A percentile compares a stretch with the other conserved stretches of the same genome.
Conservation (phyloP, 1,140 invertebrate species). For the Trichonephila clavata region DNA sequence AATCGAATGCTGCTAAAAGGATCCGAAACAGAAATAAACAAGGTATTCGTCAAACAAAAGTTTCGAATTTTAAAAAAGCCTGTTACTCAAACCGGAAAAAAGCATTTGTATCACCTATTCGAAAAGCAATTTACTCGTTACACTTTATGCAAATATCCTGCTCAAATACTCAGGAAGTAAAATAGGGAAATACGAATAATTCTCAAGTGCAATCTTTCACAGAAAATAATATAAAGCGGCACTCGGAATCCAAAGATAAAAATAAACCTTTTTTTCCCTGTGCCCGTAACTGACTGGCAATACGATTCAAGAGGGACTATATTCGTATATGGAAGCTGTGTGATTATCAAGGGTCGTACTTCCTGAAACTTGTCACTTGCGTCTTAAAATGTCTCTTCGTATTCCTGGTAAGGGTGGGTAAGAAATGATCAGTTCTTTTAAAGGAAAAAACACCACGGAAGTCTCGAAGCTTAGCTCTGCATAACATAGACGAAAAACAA, state of each 20-base stretch:
- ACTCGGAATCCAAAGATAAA: not conserved
- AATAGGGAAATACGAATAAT: not conserved
- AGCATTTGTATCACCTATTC: not conserved
- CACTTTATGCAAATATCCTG: not conserved
- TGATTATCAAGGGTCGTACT: not conserved
- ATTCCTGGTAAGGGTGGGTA: not conserved
- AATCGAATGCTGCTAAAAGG: too few relatives aligned
- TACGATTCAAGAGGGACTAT: not conserved
- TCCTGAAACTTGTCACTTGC: not conserved
- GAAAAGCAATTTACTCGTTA: not conserved
- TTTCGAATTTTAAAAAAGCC: too few relatives aligned
- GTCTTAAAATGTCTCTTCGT: not conserved
- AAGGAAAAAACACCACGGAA: not conserved
- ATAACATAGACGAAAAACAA: not conserved
- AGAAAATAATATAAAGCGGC: not conserved
- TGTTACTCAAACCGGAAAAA: too few relatives aligned
- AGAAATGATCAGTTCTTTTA: not conserved
- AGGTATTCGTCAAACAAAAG: too few relatives aligned
- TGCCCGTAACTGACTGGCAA: not conserved
- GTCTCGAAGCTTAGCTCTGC: not conserved
- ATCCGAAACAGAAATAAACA: too few relatives aligned
- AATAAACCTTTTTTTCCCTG: not conserved
- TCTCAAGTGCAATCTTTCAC: not conserved
- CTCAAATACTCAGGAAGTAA: not conserved
- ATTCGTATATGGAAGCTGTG: not conserved